Conservation (phyloP, 2,113 vertebrate species). For the Psilopsiagon aymara region DNA sequence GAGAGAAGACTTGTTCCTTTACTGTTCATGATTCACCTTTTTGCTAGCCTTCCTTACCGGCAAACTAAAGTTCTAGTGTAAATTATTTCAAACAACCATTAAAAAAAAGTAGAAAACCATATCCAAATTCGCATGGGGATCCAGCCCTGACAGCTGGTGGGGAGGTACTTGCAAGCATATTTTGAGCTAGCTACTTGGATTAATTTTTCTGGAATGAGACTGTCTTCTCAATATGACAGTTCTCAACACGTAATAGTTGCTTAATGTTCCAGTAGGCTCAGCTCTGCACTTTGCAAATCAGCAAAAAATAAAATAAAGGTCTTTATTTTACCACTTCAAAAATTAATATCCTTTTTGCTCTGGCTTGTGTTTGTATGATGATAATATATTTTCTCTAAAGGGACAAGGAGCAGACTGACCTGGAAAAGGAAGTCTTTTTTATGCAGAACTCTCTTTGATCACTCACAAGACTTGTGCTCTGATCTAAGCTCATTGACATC, state of each 20-base stretch:
- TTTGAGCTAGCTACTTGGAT: constrained; percentile 36
- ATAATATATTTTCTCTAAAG: constrained; percentile 40
- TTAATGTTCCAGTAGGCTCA: constrained; percentile 40
- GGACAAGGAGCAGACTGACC: constrained; percentile 52
- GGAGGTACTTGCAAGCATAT: background rate
- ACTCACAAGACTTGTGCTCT: constrained; percentile 30
- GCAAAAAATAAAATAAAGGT: constrained; percentile 46
- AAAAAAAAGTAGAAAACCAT: background rate
- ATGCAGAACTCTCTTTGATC: constrained; percentile 54
- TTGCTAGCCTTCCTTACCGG: background rate
- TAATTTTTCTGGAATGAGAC: constrained; percentile 31
- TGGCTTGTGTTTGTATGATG: constrained; percentile 39
- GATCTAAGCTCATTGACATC: constrained; percentile 57
- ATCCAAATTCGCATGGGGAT: background rate
- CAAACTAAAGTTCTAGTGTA: background rate
- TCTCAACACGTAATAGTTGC: constrained; percentile 22
- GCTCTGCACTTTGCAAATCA: constrained; percentile 49
- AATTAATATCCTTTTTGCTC: constrained; percentile 44
- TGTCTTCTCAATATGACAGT: constrained; percentile 19
- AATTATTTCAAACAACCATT: background rate
- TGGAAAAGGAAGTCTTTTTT: constrained; percentile 58
- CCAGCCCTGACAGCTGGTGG: background rate
- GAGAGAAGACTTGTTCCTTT: background rate
- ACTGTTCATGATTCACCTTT: background rate
- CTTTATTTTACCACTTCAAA: constrained; percentile 48